Evolutionary conservation across 2,888 invertebrate species (phyloP), one percentile per base, ranked within the genome.

Genomic region (Tetanocera ferruginea): DNA sequence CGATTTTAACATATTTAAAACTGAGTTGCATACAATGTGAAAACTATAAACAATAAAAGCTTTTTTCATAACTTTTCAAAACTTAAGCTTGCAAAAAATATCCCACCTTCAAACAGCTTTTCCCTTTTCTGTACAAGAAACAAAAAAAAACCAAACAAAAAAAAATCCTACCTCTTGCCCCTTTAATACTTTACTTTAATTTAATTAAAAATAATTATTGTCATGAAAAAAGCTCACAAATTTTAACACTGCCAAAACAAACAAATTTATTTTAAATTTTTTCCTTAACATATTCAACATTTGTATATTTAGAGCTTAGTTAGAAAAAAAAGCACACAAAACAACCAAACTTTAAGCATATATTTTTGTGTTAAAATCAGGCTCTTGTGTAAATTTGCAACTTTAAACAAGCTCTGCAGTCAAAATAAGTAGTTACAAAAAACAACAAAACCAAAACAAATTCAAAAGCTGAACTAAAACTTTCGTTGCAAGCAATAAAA

Each of bases 231-330:
- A n/a, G n/a, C 23, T 34, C 64, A 31, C 14, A 60, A 60, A 60
- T 60, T 60, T 60, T 28, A 66, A 66, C 64, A 66, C 64, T 66
- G 64, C 64, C 64, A 66, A 19, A 23, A 37, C 34, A 19, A 23
- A 60, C 25, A 34, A 31, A 37, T 34, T 19, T 2, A 23, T 66
- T 66, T 66, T 8, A 55, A 55, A 19, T 55, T 55, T 55, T 6
- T 31, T 66, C 9, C 11, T 14, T 14, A 60, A 57, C 11, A 23
- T 23, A 31, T 64, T 64, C 64, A 28, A 37, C 64, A 66, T 66
- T 66, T 66, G 64, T 66, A 17, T 66, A 19, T 34, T 64, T 64
- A 19, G 8, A 14, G 31, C 17, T 19, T 34, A 17, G 2, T n/a
- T 2, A 31, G 2, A 66, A 19, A 66, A 34, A 14, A n/a, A 34